Base-by-base conservation (phyloP, 1,140 invertebrate genomes). In the Heliothis subflexa region DNA sequence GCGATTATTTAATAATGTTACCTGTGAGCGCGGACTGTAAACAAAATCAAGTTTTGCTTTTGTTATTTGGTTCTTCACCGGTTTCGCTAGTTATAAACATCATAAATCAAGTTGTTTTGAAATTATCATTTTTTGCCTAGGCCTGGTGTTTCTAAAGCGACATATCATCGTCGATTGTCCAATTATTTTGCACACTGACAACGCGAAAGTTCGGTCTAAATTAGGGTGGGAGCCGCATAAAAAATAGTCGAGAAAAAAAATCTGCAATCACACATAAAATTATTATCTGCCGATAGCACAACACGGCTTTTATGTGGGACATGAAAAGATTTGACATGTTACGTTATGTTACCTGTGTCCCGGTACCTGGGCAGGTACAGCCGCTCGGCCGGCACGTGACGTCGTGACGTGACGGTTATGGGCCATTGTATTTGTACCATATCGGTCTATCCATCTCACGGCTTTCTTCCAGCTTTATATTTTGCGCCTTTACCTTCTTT, bases 371-470 rank as follows among this genome's bases (percentile, higher is more conserved):
- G 45, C 14, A 18, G 50, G 61, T 57, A 62, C 49, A 1, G 55
- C 55, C 85, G 64, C 83, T 81, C 54, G 45, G 66, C 61, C 80
- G 62, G 76, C 82, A 91, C 88, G 88, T 90, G 87, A 88, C 88
- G 81, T 81, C 86, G 88, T 89, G 86, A 88, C 88, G 81, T 80
- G 81, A 83, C 83, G 78, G 88, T 90, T 86, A 89, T 87, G 57
- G 78, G 52, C 85, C 70, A 87, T 90, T 90, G 88, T 89, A 86
- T 66, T 64, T 64, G 33, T 47, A 47, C 55, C 64, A 62, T 78
- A 72, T 78, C 77, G 79, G 64, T 21, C 14, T 78, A 62, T 78
- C 61, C 52, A 80, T 79, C 61, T 83, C 79, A 77, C 40, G 72
- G 16, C 79, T 81, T 78, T 72, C 71, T 71, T 14, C 25, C 52